These are phyloP conservation scores for Mythimna vitellina DNA, from an alignment of 2,888 invertebrate genomes.

Conservation along the genomic window DNA sequence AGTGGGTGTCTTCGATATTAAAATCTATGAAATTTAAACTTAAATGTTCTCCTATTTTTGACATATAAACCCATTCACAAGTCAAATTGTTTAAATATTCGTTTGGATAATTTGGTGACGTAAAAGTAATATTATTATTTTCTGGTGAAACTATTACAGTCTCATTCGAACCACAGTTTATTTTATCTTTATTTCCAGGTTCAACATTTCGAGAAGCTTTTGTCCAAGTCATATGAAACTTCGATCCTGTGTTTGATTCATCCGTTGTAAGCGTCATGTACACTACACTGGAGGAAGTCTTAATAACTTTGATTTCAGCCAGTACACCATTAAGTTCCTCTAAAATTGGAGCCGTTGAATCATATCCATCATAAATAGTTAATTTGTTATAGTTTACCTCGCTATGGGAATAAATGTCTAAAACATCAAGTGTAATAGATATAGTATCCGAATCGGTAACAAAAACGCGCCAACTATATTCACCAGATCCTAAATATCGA, in stretches of 20 bases:
- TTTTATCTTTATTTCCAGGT: constrained; percentile 45
- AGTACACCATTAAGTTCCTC: constrained; percentile 89
- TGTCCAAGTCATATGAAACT: constrained; percentile 80
- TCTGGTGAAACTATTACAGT: constrained; percentile 74
- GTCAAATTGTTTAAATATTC: constrained; percentile 91
- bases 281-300: constrained; percentile 92
- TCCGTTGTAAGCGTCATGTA: constrained; percentile 89
- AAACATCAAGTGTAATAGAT: constrained; percentile 69
- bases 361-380: constrained; percentile 93
- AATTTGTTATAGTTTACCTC: constrained; percentile 78
- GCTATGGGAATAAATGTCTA: constrained; percentile 78
- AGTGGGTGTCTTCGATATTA: constrained; percentile 90
- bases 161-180: constrained; percentile 82
- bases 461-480: constrained; percentile 93
- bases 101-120: constrained; percentile 94
- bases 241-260: constrained; percentile 83
- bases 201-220: constrained; percentile 63
- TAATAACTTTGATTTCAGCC: constrained; percentile 69
- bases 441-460: constrained; percentile 77
- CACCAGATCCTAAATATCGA: constrained; percentile 80
- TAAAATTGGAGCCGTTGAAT: constrained; percentile 91
- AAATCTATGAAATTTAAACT: constrained; percentile 90
- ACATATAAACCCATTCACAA: constrained; percentile 94
- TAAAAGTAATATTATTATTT: constrained; percentile 75
- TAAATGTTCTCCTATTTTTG: constrained; percentile 91